Conservation (phyloP, 2,113 vertebrate genomes). For the Hippocampus zosterae region DNA sequence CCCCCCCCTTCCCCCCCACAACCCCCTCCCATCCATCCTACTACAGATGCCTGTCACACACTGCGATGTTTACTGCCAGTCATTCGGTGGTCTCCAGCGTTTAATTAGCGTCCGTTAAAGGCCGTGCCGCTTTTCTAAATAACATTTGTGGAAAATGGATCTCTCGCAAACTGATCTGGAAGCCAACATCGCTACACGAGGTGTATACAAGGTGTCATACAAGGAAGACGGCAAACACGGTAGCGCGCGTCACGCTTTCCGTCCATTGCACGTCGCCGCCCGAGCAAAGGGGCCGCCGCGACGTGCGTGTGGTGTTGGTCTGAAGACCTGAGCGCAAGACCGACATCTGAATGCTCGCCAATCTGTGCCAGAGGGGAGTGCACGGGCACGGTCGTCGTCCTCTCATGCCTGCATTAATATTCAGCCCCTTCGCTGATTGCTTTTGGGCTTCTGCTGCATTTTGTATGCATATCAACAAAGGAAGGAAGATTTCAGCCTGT, state of each 20-base stretch:
- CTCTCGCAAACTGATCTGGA: neutral
- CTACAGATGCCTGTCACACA: slow-evolving; percentile 68
- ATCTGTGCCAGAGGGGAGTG: neutral
- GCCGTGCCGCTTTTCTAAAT: slow-evolving; percentile 44
- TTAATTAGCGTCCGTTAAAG: slow-evolving; percentile 72
- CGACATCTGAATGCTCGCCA: neutral
- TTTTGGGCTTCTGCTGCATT: neutral
- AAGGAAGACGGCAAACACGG: neutral
- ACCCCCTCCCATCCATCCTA: slow-evolving; percentile 38
- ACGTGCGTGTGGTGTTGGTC: neutral
- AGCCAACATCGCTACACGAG: neutral
- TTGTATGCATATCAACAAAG: neutral
- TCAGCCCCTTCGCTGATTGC: slow-evolving; percentile 11
- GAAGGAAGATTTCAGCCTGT: neutral
- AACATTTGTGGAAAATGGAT: neutral
- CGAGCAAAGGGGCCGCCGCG: neutral
- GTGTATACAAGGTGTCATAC: neutral
- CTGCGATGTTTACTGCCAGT: slow-evolving; percentile 66
- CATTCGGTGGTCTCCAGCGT: slow-evolving; percentile 54
- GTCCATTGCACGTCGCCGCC: neutral
- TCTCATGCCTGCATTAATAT: slow-evolving; percentile 54
- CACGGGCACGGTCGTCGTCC: slow-evolving; percentile 10
- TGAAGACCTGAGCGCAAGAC: neutral
- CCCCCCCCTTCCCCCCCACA: neutral
- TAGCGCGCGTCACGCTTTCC: neutral